Conservation (phyloP, 2,888 invertebrate species). For the Epinotia nisella region DNA sequence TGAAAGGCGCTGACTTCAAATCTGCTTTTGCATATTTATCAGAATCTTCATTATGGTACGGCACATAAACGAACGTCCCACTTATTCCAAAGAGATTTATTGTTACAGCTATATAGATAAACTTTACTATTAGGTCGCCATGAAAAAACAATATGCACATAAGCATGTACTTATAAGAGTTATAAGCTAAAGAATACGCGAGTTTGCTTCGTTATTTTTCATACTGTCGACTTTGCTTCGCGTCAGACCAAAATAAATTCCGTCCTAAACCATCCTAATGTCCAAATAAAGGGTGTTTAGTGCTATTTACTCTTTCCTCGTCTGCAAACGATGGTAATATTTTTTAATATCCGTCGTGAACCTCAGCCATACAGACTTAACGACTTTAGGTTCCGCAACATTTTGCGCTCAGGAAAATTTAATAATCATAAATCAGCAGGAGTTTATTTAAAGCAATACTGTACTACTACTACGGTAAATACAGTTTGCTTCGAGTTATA, state of each 20-base stretch:
- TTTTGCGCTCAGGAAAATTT: slow-evolving; percentile 31
- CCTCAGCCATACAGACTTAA: slow-evolving; percentile 13
- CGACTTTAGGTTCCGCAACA: slow-evolving; percentile 6
- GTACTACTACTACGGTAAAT: slow-evolving; percentile 30
- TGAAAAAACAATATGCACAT: not conserved
- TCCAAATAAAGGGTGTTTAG: slow-evolving; percentile 27
- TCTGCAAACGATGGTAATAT: slow-evolving; percentile 35
- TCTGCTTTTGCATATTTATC: too few relatives aligned
- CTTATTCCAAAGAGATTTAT: too few relatives aligned
- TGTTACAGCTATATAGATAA: too few relatives aligned
- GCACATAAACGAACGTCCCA: too few relatives aligned
- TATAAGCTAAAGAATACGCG: not conserved
- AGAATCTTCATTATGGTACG: too few relatives aligned
- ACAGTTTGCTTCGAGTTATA: slow-evolving; percentile 6
- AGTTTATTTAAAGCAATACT: slow-evolving; percentile 19
- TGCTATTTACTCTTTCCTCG: slow-evolving; percentile 12
- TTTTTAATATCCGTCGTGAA: slow-evolving; percentile 33
- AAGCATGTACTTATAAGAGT: not conserved
- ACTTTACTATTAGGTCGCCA: not conserved
- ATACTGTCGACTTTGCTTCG: not conserved
- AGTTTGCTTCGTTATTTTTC: not conserved
- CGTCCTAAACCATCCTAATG: not conserved
- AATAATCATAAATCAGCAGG: slow-evolving; percentile 39
- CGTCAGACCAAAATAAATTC: slow-evolving; percentile 1
- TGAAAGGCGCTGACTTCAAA: too few relatives aligned